Evolutionary conservation across 2,888 invertebrate genomes (phyloP).

Genomic region (Philopedon plagiatum): DNA sequence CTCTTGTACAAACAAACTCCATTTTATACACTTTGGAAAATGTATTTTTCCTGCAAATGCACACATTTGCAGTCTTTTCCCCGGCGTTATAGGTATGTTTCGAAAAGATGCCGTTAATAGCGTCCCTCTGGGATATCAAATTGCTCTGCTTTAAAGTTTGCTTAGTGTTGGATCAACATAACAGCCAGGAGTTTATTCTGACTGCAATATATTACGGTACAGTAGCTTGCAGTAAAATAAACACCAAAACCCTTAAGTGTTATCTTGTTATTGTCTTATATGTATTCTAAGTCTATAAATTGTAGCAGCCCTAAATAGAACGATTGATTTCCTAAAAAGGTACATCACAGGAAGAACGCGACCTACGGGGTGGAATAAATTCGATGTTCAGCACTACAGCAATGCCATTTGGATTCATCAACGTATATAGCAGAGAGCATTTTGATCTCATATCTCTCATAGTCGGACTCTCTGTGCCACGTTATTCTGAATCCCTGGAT

Average conservation of each 20-base stretch:
- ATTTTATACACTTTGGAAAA: slow-evolving; percentile 14
- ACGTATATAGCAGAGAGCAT: no score
- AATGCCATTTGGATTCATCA: no score
- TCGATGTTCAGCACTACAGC: no score
- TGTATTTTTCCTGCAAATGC: slow-evolving; percentile 15
- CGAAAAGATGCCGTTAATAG: slow-evolving; percentile 6
- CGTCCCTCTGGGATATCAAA: slow-evolving; percentile 29
- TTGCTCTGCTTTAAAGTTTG: slow-evolving; percentile 21
- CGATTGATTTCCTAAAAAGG: no score
- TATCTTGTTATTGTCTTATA: neutral
- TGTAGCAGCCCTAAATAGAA: no score
- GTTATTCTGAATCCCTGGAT: no score
- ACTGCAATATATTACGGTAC: slow-evolving; percentile 3
- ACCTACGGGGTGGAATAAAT: no score
- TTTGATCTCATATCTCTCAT: no score
- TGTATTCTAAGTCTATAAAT: neutral
- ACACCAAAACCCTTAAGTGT: neutral
- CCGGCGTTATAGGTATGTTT: slow-evolving; percentile 11
- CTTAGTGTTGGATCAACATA: slow-evolving; percentile 20
- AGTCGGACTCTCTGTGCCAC: no score
- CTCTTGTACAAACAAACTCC: neutral
- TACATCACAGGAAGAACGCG: no score
- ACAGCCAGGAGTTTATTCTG: slow-evolving; percentile 1
- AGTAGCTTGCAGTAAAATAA: slow-evolving; percentile 8
- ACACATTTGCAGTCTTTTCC: slow-evolving; percentile 4